Conservation (phyloP, 2,797 vertebrate species). For the Eleutherodactylus coqui region DNA sequence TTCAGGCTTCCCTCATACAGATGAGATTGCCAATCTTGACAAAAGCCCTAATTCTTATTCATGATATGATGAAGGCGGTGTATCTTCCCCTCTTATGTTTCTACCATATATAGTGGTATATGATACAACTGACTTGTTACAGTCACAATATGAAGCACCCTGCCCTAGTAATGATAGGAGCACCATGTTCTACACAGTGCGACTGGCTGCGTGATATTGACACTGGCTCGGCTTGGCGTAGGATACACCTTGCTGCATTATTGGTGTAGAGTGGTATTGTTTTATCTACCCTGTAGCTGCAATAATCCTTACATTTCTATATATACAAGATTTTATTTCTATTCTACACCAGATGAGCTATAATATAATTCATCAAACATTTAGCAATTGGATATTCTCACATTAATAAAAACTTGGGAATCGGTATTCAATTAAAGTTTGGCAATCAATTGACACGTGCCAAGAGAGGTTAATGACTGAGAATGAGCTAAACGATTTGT, state of each 20-base stretch:
- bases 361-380: not conserved
- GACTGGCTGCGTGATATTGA: not conserved
- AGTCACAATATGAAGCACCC: not conserved
- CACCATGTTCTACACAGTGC: not conserved
- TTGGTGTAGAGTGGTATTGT: not conserved
- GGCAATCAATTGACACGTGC: not conserved
- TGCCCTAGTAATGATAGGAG: not conserved
- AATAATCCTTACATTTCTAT: not conserved
- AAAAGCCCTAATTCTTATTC: not conserved
- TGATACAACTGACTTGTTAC: too few species aligned
- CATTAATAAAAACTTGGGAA: not conserved
- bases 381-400: conserved; percentile 3
- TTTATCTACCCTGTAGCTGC: not conserved
- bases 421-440: not conserved
- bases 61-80: not conserved
- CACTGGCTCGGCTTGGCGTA: not conserved
- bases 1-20: not conserved
- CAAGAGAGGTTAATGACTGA: not conserved
- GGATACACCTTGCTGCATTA: not conserved
- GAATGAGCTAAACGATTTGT: not conserved
- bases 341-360: not conserved
- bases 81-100: too few species aligned
- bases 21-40: not conserved
- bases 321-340: not conserved
- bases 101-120: too few species aligned